Evolutionary conservation across 1,140 invertebrate genomes (phyloP), one percentile per base, ranked within the genome.

Genomic region (Drosophila pallidifrons): DNA sequence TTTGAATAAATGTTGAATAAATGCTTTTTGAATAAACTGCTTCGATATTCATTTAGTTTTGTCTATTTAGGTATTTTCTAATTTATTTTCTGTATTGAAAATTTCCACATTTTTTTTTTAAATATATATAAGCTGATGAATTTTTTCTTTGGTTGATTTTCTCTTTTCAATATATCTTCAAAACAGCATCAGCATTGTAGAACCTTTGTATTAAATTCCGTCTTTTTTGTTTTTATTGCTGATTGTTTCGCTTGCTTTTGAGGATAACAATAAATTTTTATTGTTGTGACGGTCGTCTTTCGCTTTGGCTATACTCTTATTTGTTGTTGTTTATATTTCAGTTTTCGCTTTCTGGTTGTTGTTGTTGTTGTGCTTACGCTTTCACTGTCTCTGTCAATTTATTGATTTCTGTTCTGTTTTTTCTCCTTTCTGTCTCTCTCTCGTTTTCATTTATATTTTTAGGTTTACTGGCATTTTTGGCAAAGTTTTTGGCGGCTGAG

Each of bases 241-340:
- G 83, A 88, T 88, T 88, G 83, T 88, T 88, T 88, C 77, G 77
- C 77, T 88, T 82, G 64, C 51, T 81, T 77, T 78, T 66, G 52
- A 82, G 80, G 83, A 88, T 82, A 88, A 82, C 83, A 87, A 88
- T 88, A 87, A 88, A 88, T 88, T 81, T 88, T 88, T 88, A 88
- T 88, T 80, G 79, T 82, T 80, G 67, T 76, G 79, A 59, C 77
- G 69, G 68, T 77, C 65, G 72, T 69, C 59, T 83, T 82, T 81
- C 52, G 58, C 41, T 65, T 54, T 66, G 20, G 20, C 20, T 25
- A 25, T 49, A 55, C 70, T 47, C 45, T 75, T 58, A 55, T 38
- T 77, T 58, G 54, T 75, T 72, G 55, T 88, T 67, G 68, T 60
- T 78, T 72, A 77, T 71, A 54, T 77, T 77, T 74, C 55, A 55